Percentiles rank a stretch among this genome's conserved stretches.
Conservation (phyloP, 2,797 vertebrate genomes). For the Emydoidea blandingii region DNA sequence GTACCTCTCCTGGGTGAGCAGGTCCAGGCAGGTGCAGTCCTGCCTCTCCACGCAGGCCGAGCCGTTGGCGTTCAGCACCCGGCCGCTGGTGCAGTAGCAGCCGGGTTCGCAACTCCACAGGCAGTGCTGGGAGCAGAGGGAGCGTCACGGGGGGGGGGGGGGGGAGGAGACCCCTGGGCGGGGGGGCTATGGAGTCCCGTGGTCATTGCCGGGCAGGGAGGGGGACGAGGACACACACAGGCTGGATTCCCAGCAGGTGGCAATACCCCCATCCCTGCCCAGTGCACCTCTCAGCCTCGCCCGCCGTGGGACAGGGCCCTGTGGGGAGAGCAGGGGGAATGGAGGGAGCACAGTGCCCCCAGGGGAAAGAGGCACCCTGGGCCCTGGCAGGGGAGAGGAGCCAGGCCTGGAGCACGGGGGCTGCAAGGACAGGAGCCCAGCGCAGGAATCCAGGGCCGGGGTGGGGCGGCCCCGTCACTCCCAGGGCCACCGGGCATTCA, state of each 20-base stretch:
- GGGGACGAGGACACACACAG: background rate
- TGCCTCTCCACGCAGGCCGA: constrained; percentile 80
- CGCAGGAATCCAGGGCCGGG: background rate
- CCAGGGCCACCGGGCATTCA: background rate
- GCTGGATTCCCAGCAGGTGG: background rate
- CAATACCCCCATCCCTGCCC: no score
- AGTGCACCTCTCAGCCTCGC: no score
- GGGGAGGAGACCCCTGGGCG: background rate
- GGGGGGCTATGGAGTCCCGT: no score
- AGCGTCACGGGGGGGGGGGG: background rate
- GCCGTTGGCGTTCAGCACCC: constrained; percentile 83
- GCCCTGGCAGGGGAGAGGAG: no score
- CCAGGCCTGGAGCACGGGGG: background rate
- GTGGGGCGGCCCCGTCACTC: background rate
- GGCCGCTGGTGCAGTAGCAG: constrained; percentile 89
- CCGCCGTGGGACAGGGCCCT: no score
- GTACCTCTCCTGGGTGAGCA: constrained; percentile 79
- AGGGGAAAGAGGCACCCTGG: no score
- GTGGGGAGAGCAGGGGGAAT: no score
- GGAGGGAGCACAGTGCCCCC: background rate
- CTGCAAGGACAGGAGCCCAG: no score
- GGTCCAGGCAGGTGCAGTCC: constrained; percentile 87
- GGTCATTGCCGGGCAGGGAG: background rate
- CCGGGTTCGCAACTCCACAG: constrained; percentile 89
- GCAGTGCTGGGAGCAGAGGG: constrained; percentile 81